Percentiles rank a stretch among this genome's conserved stretches.
Conservation (phyloP, 2,113 vertebrate genomes). For the Anguilla rostrata region DNA sequence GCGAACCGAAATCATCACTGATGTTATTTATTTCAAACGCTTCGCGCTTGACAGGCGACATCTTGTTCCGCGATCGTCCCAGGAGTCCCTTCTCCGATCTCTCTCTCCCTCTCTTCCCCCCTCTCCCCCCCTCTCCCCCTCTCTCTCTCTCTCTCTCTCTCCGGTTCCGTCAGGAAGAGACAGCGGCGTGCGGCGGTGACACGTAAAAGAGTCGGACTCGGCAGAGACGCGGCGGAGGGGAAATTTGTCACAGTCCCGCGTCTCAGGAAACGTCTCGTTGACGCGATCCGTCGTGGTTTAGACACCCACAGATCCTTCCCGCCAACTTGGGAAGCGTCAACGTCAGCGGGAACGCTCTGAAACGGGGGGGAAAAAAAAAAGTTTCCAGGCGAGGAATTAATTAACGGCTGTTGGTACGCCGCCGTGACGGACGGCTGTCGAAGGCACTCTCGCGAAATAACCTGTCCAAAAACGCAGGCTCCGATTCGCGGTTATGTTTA, state of each 20-base stretch:
- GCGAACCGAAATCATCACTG: constrained; percentile 77
- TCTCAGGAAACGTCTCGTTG: constrained; percentile 51
- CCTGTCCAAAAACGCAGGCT: neutral
- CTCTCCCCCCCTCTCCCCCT: constrained; percentile 31
- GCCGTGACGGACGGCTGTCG: neutral
- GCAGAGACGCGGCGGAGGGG: constrained; percentile 51
- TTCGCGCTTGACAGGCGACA: constrained; percentile 75
- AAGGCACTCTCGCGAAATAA: neutral
- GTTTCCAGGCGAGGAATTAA: constrained; percentile 5
- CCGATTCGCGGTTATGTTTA: neutral
- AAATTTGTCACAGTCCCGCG: constrained; percentile 74
- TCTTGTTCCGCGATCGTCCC: constrained; percentile 74
- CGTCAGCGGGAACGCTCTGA: neutral
- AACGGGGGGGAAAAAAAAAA: no score
- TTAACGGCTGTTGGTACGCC: neutral
- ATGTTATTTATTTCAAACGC: constrained; percentile 80
- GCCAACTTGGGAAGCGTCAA: neutral
- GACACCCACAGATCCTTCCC: constrained; percentile 62
- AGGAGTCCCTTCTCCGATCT: constrained; percentile 48
- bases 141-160: constrained; percentile 29
- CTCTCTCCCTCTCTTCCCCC: neutral
- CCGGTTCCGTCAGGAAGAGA: constrained; percentile 64
- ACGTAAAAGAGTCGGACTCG: constrained; percentile 63
- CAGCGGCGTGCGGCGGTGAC: constrained; percentile 65
- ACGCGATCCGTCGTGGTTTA: constrained; percentile 24